Conservation (phyloP, 2,888 invertebrate genomes). For the Sphinx pinastri region DNA sequence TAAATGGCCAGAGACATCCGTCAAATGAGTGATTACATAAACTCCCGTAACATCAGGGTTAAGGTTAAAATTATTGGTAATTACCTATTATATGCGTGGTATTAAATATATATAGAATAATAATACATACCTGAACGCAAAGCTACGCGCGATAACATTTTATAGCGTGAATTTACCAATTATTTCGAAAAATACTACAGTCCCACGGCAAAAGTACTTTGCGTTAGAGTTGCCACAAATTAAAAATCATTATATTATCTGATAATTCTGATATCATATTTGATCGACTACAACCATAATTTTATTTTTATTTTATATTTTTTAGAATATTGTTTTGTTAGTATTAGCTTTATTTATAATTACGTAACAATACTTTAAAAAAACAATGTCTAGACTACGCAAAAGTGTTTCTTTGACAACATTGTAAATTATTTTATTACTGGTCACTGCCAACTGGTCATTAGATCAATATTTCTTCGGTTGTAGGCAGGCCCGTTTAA, state of each 20-base stretch:
- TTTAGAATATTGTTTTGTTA: no score
- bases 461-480: neutral
- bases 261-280: neutral
- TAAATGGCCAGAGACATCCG: slow-evolving; percentile 46
- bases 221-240: slow-evolving; percentile 58
- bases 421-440: neutral
- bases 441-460: neutral
- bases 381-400: neutral
- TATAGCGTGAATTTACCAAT: slow-evolving; percentile 58
- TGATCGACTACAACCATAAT: neutral
- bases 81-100: slow-evolving; percentile 24
- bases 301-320: no score
- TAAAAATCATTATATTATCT: neutral
- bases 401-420: neutral
- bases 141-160: slow-evolving; percentile 88
- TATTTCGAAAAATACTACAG: slow-evolving; percentile 62
- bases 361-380: neutral
- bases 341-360: no score
- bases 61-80: slow-evolving; percentile 45
- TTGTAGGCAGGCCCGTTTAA: no score
- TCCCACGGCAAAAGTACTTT: slow-evolving; percentile 60
- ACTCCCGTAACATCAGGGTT: slow-evolving; percentile 65
- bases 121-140: slow-evolving; percentile 85
- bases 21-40: slow-evolving; percentile 82
- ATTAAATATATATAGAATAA: slow-evolving; percentile 31